phyloP scores from a whole-genome alignment of 2,797 vertebrate species.

The Macrochelys suwanniensis region DNA sequence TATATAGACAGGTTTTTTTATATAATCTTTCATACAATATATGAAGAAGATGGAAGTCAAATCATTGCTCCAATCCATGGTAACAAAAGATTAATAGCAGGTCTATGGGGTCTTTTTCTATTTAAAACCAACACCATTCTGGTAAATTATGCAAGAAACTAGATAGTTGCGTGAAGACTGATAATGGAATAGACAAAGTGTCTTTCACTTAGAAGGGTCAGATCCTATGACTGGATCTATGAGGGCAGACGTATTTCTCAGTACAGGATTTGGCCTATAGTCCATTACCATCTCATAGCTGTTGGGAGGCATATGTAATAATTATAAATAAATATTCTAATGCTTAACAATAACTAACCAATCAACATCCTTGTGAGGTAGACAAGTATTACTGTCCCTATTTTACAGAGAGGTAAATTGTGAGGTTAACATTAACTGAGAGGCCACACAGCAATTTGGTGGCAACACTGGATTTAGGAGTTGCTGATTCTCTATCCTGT shows the following conservation, averaged over 20 bases:
- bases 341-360: background rate
- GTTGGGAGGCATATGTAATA: background rate
- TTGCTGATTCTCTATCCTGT: fast-evolving
- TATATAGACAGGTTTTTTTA: conserved; percentile 82
- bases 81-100: conserved; percentile 68
- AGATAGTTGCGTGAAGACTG: background rate
- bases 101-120: conserved; percentile 62
- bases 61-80: conserved; percentile 64
- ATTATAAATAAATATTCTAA: background rate
- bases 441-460: fast-evolving
- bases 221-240: background rate
- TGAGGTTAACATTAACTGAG: background rate
- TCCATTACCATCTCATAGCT: background rate
- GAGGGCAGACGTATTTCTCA: background rate
- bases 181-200: background rate
- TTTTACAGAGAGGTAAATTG: background rate
- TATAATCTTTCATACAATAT: conserved; percentile 81
- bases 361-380: fast-evolving
- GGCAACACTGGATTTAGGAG: fast-evolving
- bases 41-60: conserved; percentile 76
- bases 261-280: background rate
- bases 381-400: background rate
- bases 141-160: background rate
- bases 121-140: conserved; percentile 26
- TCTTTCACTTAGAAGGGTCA: background rate